Base-by-base conservation (phyloP, 2,888 invertebrate genomes). In the Harpalus rubripes region DNA sequence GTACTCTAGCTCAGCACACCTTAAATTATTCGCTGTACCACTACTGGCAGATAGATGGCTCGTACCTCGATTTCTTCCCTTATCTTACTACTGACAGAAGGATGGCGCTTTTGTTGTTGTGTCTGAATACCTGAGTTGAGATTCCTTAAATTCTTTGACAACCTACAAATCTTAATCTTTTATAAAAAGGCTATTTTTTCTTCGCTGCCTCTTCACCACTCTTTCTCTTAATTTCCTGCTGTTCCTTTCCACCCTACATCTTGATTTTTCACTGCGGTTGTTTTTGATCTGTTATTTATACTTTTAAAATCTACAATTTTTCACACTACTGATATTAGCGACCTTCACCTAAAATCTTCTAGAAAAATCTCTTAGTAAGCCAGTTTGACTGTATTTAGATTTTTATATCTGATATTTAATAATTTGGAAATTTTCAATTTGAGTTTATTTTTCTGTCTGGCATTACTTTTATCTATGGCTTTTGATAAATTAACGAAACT, bases 101-200 rank as follows among this genome's bases (percentile, higher is more conserved):
- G 44, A 44, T 44, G 44, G 44, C 44, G 44, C 44, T 44, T 44
- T 44, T 44, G 44, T 44, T 44, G 44, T 44, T n/a, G n/a, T n/a
- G 44, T 44, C 44, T 44, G 44, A 44, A 10, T 44, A 7, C 10
- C 44, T 44, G 44, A 44, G 44, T n/a, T n/a, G n/a, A n/a, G n/a
- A n/a, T 44, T 44, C 44, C 44, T 44, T 44, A 44, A 44, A 44
- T 44, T 44, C 6, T 44, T 44, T n/a, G n/a, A n/a, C n/a, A n/a
- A n/a, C n/a, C n/a, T n/a, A n/a, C n/a, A n/a, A n/a, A n/a, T n/a
- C n/a, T n/a, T n/a, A n/a, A n/a, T n/a, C n/a, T n/a, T n/a, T n/a
- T n/a, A n/a, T n/a, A n/a, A n/a, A 44, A 44, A 44, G 44, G 44
- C 6, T 44, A 44, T 44, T 44, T 44, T 44, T n/a, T n/a, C n/a